Base-by-base conservation (phyloP, 2,113 vertebrate species). In the Scomber colias region DNA sequence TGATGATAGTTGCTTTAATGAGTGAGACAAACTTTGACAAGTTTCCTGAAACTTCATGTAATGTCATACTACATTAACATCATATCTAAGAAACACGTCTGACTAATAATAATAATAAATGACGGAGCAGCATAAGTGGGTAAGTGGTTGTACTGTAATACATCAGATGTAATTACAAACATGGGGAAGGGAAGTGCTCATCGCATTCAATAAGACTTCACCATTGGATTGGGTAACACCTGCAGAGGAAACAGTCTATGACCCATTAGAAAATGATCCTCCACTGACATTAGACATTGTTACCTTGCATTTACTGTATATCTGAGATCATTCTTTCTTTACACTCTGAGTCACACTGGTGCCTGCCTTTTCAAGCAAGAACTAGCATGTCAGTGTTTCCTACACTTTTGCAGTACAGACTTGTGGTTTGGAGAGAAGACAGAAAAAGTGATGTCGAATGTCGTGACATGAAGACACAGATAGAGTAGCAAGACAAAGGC, bases 141-240 rank as follows among this genome's bases (percentile, higher is more conserved):
- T 66, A 86, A 83, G 75, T 83, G 74, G 68, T 70, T 40, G 35
- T 40, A 40, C 35, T 85, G 61, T 90, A 91, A 87, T 84, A 78
- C 61, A 67, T 85, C 62, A 27, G 70, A 87, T 91, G 90, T 88
- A 92, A 94, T 93, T 91, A 86, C 81, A 90, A 35, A 81, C 72
- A 31, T 56, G 82, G 21, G 21, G 21, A 87, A 24, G 79, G 81
- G 68, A 86, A 89, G 86, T 86, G 71, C 69, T 82, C 27, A 74
- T 71, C 51, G 83, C 75, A 89, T 91, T 83, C 72, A 85, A 89
- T 92, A 80, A 91, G 78, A 81, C 65, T 57, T 64, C 51, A 64
- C 56, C 8, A 54, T 86, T 35, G 48, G 21, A 75, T 15, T 68
- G 61, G 15, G 48, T 77, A 69, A 89, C 75, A 60, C 21, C 17